Conservation (phyloP, 2,888 invertebrate genomes). For the Ischnus inquisitorius region DNA sequence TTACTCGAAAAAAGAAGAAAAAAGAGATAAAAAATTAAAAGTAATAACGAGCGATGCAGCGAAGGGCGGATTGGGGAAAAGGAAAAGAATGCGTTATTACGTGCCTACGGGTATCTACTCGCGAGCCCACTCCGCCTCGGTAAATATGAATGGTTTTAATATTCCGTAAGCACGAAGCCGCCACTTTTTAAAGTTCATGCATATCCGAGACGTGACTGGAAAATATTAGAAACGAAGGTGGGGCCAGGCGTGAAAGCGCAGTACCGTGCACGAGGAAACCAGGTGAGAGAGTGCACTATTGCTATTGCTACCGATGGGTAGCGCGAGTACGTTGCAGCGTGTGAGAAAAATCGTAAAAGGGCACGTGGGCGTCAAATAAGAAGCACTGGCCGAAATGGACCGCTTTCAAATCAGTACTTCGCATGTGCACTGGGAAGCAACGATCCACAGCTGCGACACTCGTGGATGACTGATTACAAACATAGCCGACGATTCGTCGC, state of each 20-base stretch:
- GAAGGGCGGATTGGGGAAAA: slow-evolving; percentile 42
- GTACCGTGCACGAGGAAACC: slow-evolving; percentile 59
- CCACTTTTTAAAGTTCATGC: slow-evolving; percentile 82
- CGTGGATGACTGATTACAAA: background rate
- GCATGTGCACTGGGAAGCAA: background rate
- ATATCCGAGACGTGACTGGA: slow-evolving; percentile 73
- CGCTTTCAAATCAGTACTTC: background rate
- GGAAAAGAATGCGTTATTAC: slow-evolving; percentile 74
- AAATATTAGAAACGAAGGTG: slow-evolving; percentile 66
- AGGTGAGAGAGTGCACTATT: slow-evolving; percentile 47
- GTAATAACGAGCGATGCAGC: slow-evolving; percentile 27
- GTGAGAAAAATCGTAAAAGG: slow-evolving; percentile 2
- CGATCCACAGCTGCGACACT: background rate
- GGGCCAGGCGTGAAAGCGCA: slow-evolving; percentile 40
- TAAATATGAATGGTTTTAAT: slow-evolving; percentile 83
- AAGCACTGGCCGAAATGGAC: background rate
- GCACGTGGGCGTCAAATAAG: slow-evolving; percentile 7
- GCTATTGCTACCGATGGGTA: background rate
- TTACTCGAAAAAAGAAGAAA: background rate
- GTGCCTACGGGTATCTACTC: slow-evolving; percentile 73
- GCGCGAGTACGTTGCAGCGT: background rate
- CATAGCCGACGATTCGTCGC: background rate
- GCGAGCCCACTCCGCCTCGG: slow-evolving; percentile 61
- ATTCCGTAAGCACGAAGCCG: slow-evolving; percentile 82
- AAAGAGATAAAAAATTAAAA: slow-evolving; percentile 41